Evolutionary conservation across 2,113 vertebrate species (phyloP), one percentile per base, ranked within the genome.

Genomic region (Psammodynastes pulverulentus): DNA sequence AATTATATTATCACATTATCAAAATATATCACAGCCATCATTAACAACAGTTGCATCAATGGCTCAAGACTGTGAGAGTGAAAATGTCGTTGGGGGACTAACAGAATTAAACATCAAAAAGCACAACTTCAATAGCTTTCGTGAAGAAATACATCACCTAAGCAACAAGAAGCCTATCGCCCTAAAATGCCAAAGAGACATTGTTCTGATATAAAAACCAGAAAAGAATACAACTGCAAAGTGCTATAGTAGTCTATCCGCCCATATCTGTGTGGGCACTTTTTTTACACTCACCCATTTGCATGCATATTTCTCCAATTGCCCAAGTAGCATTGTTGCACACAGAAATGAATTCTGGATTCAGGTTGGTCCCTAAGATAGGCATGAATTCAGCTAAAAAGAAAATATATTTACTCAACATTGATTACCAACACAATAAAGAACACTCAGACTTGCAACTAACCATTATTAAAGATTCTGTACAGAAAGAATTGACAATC

Each of bases 301-400:
- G 98, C 98, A 99, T 99, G 94, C 99, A 99, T 97, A 99, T 99
- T 97, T 99, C 99, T 2, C 99, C 99, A 0, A 99, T 99, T 95
- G 99, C 99, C 99, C 99, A 99, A 79, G 98, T 99, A 0, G 99
- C 99, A 10, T 99, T 99, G 96, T 99, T 99, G 95, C 99, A 99
- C 24, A 99, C 99, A 0, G 99, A 99, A 97, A 99, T 99, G 94
- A 99, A 99, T 94, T 99, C 99, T 0, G 99, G 99, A 96, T 99
- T 99, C 93, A 99, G 97, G 96, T 99, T 99, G 92, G 98, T 99
- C 92, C 99, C 99, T n/a, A 99, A 97, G 94, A 99, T 99, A 2
- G 99, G 99, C 99, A 99, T 99, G 95, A 99, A 99, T 94, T 99
- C 99, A 1, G 99, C 98, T 99, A 95, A 89, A 52, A 6, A 12